Percentiles rank a stretch among this genome's conserved stretches.
These are phyloP conservation scores for Gymnothorax javanicus DNA, from an alignment of 2,797 vertebrate species.

Conservation along the genomic window DNA sequence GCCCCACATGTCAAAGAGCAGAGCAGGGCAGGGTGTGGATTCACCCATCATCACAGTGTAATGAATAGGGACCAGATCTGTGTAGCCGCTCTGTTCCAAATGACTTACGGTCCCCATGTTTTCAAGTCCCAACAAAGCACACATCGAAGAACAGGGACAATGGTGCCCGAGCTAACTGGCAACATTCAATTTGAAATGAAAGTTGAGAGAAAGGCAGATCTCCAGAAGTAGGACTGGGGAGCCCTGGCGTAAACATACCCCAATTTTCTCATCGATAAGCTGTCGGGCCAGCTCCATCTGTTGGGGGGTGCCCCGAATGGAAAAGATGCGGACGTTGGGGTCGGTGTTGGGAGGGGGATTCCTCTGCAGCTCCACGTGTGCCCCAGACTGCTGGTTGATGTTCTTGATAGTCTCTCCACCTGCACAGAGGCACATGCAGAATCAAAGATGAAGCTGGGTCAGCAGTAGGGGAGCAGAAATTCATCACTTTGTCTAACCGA, in stretches of 20 bases:
- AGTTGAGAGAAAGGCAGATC: too few relatives aligned
- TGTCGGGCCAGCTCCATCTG: conserved; percentile 94
- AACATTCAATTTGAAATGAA: too few relatives aligned
- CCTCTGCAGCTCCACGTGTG: conserved; percentile 95
- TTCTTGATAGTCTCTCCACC: conserved; percentile 98
- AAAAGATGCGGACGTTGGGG: conserved; percentile 91
- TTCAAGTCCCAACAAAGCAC: too few relatives aligned
- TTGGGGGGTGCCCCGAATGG: conserved; percentile 90
- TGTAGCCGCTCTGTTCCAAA: too few relatives aligned
- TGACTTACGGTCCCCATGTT: too few relatives aligned
- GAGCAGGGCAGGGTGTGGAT: neutral
- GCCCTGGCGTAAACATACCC: conserved; percentile 68
- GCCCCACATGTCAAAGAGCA: neutral
- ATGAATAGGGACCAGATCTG: too few relatives aligned
- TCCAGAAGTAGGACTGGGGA: too few relatives aligned
- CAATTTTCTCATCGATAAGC: conserved; percentile 98
- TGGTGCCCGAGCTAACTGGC: too few relatives aligned
- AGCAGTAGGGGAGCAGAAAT: too few relatives aligned
- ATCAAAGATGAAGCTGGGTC: neutral
- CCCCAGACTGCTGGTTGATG: conserved; percentile 97
- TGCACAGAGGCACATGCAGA: conserved; percentile 53
- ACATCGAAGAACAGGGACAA: too few relatives aligned
- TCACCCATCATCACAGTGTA: too few relatives aligned
- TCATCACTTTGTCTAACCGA: too few relatives aligned
- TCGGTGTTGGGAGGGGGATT: conserved; percentile 95